Base-by-base conservation (phyloP, 2,888 invertebrate genomes). In the Himalopsyche tibetana region DNA sequence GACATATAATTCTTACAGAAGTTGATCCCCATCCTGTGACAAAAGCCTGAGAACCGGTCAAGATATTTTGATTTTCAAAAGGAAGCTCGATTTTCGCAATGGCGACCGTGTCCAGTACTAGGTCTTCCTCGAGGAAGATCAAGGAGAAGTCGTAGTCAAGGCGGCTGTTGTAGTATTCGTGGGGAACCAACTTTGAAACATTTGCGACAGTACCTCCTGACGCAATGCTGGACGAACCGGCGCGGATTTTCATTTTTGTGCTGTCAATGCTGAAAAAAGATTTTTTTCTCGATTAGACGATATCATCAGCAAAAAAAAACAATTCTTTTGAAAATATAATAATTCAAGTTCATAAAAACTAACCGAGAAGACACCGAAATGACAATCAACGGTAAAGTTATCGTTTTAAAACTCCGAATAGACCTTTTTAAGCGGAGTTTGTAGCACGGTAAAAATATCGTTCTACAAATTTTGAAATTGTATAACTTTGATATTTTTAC, bases 141-240 rank as follows among this genome's bases (percentile, higher is more conserved):
- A 84, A 38, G 12, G 84, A 74, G 9, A 55, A 19, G 28, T 84
- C 84, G 19, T 79, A 84, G 84, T 84, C 84, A 28, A 84, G 81
- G 12, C 5, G 9, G 5, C 19, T 8, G 17, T 19, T 28, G 84
- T 51, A 84, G 6, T 28, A n/a, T 11, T 38, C 19, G 84, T 84
- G 51, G 15, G 28, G 40, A 19, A 79, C 38, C 17, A 55, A 12
- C n/a, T 79, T 79, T 12, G 28, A 17, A 11, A 55, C n/a, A 2
- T 11, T 45, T 5, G 17, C 4, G 11, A 45, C 17, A 15, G 9
- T 51, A 36, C 84, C 84, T 36, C 84, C 84, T 8, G 84, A 28
- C 6, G 74, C 38, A 51, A 40, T 45, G n/a, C 28, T 17, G 80
- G n/a, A 42, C 0, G 92, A 87, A 17, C 87, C 87, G 28, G 83